Base-by-base conservation (phyloP, 92 coral and sea anemone genomes). In the Micromussa lordhowensis region DNA sequence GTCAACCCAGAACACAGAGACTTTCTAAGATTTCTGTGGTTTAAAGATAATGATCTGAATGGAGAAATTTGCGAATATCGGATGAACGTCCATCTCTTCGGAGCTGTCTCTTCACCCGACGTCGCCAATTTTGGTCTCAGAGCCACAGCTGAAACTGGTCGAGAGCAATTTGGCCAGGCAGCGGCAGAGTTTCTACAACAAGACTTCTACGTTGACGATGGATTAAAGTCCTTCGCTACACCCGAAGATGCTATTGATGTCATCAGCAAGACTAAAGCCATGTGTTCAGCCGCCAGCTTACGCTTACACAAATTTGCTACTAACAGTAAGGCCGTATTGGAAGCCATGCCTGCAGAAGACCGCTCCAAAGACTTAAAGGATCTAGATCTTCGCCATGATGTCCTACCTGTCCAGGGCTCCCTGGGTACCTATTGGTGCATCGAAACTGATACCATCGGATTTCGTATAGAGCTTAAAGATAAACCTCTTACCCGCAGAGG, bases 361-460 rank as follows among this genome's bases (percentile, higher is more conserved):
- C 75, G 96, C 13, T 78, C 92, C 19, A 88, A 93, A 66, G 89
- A 79, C 69, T 66, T 93, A 55, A 93, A 79, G 68, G 91, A 93
- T 84, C 88, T 93, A 32, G 96, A 87, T 74, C 88, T 88, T 18
- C 85, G 87, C 1, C 92, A 82, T 35, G 91, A 91, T 57, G 40
- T 55, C 54, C 63, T 90, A 21, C 93, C 93, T n/a, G 85, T 91
- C 28, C 94, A 91, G 53, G 17, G 94, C 18, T 88, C 96, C 32
- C 61, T 94, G n/a, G 96, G 92, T 4, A 89, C 89, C 14, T 83
- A 75, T 34, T 91, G 94, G 94, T 88, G 89, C 71, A 91, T 94
- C 49, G 90, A 94, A 69, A 26, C 91, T 6, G 87, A 88, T 19
- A 74, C 87, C 48, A 44, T 88, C 4, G 82, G 87, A 48, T 79